These are phyloP conservation scores for Desoria tigrina DNA, from an alignment of 2,888 invertebrate genomes.

Conservation along the genomic window DNA sequence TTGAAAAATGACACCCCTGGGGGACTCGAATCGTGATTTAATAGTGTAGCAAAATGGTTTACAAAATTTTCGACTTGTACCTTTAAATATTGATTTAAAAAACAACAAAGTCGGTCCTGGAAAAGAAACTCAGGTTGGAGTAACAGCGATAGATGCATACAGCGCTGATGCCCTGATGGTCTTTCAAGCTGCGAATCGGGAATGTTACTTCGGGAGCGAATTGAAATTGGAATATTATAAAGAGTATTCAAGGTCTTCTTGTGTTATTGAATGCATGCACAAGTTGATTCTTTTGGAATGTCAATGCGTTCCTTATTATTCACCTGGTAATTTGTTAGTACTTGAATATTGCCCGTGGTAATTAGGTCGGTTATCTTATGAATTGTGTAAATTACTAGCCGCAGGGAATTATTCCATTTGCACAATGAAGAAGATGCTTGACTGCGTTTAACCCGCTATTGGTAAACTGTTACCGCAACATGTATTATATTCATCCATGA, in stretches of 20 bases:
- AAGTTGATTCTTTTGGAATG: constrained; percentile 46
- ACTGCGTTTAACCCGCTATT: constrained; percentile 46
- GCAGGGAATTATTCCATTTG: constrained; percentile 45
- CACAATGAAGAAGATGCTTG: constrained; percentile 40
- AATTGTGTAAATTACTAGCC: constrained; percentile 7
- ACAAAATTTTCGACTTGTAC: no score
- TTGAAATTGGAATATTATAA: constrained; percentile 46
- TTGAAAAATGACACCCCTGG: no score
- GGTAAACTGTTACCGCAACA: constrained; percentile 31
- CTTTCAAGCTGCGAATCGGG: constrained; percentile 41
- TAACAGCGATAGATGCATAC: constrained; percentile 50
- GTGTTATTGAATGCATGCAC: constrained; percentile 51
- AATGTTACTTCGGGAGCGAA: constrained; percentile 49
- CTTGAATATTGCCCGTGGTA: background rate
- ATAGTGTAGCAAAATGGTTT: background rate
- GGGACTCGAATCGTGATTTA: no score
- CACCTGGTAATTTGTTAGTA: constrained; percentile 42
- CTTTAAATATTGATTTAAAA: no score
- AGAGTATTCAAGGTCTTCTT: constrained; percentile 48
- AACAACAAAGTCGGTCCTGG: constrained; percentile 46
- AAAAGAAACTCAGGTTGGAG: constrained; percentile 51
- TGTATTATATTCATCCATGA: no score
- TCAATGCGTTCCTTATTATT: constrained; percentile 51
- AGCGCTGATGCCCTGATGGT: constrained; percentile 42
- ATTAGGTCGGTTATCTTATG: background rate